Percentiles rank a stretch among this genome's conserved stretches.
phyloP scores from a whole-genome alignment of 92 coral and sea anemone genomes.

The Paragorgia papillata region DNA sequence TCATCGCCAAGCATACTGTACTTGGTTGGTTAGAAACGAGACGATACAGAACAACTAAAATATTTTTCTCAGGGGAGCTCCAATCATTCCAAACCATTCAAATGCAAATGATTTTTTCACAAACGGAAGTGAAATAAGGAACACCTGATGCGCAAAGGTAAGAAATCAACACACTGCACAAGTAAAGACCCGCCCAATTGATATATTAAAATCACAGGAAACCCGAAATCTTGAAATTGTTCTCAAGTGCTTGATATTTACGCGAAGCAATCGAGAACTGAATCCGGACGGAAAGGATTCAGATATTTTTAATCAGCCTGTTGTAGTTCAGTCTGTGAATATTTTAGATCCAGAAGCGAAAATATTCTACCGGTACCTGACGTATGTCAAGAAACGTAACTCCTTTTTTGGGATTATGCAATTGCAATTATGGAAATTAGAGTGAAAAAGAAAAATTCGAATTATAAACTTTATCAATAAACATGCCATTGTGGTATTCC shows the following conservation, averaged over 20 bases:
- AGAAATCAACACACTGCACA: slow-evolving; percentile 27
- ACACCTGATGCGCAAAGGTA: slow-evolving; percentile 42
- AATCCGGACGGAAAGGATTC: no score
- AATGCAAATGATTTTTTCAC: neutral
- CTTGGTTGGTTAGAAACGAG: neutral
- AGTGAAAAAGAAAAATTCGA: no score
- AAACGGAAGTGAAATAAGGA: slow-evolving; percentile 4
- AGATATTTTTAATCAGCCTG: no score
- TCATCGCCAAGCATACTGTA: neutral
- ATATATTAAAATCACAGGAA: neutral
- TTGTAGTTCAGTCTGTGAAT: no score
- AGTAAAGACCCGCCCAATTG: slow-evolving; percentile 1
- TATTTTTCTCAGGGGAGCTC: slow-evolving; percentile 40
- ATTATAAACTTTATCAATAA: no score
- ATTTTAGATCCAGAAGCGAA: no score
- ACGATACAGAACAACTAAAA: neutral
- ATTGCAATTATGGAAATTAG: no score
- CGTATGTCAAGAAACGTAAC: no score
- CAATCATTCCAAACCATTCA: neutral
- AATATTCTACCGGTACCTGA: no score
- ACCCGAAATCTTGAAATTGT: neutral
- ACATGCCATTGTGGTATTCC: no score
- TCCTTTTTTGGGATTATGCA: no score
- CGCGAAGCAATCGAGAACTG: slow-evolving; percentile 1
- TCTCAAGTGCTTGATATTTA: neutral